These are phyloP conservation scores for Coluber constrictor DNA, from an alignment of 2,797 vertebrate genomes.

Conservation along the genomic window DNA sequence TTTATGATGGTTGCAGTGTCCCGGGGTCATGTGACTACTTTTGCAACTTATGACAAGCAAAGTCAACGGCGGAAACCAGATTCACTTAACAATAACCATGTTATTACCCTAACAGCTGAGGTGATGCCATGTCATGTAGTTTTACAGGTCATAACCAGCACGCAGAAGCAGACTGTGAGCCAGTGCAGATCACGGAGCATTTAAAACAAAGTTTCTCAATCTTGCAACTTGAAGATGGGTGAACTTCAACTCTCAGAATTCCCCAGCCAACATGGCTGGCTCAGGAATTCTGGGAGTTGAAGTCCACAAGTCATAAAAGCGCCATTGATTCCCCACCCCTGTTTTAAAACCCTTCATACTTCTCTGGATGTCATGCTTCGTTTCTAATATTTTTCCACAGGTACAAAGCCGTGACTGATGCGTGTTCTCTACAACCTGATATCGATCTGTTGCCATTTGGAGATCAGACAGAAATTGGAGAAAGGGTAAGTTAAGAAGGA, in stretches of 20 bases:
- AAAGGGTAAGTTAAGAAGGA: constrained; percentile 76
- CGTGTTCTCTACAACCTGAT: constrained; percentile 96
- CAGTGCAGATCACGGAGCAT: background rate
- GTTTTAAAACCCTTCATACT: background rate
- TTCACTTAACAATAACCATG: background rate
- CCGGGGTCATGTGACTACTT: background rate
- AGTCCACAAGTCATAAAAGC: no score
- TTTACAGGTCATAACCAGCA: background rate
- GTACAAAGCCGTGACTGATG: constrained; percentile 95
- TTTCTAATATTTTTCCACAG: constrained; percentile 64
- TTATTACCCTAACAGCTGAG: no score
- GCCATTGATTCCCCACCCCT: no score
- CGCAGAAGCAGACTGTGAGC: background rate
- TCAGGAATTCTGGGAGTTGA: no score
- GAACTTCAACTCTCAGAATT: no score
- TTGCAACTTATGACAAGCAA: background rate
- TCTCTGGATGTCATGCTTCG: background rate
- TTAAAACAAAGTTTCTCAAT: background rate
- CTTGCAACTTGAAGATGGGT: background rate
- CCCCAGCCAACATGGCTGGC: no score
- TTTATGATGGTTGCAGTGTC: background rate
- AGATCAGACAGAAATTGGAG: constrained; percentile 99
- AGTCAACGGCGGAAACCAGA: background rate
- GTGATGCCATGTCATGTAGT: background rate
- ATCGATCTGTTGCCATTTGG: constrained; percentile 95